Base-by-base conservation (phyloP, 2,113 vertebrate genomes). In the Vulpes lagopus region DNA sequence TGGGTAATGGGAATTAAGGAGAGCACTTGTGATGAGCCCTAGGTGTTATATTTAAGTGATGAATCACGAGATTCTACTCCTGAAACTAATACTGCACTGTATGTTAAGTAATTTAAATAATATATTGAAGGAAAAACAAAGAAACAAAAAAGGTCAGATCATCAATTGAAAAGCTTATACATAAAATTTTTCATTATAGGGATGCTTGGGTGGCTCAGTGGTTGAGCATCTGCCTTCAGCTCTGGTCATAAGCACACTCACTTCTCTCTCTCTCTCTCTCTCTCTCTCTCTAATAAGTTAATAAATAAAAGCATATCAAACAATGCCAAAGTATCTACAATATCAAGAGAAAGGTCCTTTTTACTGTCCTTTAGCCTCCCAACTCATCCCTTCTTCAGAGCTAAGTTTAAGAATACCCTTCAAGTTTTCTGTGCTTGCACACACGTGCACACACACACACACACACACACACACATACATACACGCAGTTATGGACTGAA, bases 241-340 rank as follows among this genome's bases (percentile, higher is more conserved):
- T 73, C n/a, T 38, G 71, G 19, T 73, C 35, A 73, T 43, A 43
- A 43, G 43, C 43, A 43, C 43, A 43, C 43, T 43, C 43, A 43
- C 43, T 43, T 35, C 69, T 71, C 9, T 4, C n/a, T 71, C 69
- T 20, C 17, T 35, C 67, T 71, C 8, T 20, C 32, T 71, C 67
- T 35, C 16, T 8, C 19, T 4, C n/a, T 71, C 69, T 20, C 17
- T 35, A 71, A 71, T 64, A 64, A 67, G 30, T 67, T 32, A n/a
- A 60, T 79, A 60, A 57, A 85, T 67, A 85, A 16, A 78, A 85
- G 35, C n/a, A 67, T 91, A 95, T 15, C 14, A 90, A 89, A 76
- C 73, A 87, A 35, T 91, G 35, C 32, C 51, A 49, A 84, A 59
- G 67, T 74, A 83, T 82, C 49, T 74, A 67, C 19, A 90, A 57